A percentile compares a stretch with the other conserved stretches of the same genome.
Conservation (phyloP, 1,140 invertebrate species). For the Nebria ingens region DNA sequence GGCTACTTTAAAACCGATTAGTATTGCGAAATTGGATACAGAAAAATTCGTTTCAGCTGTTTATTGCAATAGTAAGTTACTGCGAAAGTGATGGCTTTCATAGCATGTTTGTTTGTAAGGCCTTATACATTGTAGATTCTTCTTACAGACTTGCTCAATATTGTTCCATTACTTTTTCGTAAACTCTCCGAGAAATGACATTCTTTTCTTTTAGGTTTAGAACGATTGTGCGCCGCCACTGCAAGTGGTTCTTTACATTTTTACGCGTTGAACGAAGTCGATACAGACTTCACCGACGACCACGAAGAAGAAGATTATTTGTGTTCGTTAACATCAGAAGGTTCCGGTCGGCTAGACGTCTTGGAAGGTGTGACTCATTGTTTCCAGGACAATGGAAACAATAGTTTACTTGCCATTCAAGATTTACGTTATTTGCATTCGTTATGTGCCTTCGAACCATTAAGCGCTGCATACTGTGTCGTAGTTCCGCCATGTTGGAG, state of each 20-base stretch:
- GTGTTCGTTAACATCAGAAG: conserved; percentile 22
- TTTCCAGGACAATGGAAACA: background rate
- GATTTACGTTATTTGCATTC: conserved; percentile 49
- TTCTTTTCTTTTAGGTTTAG: conserved; percentile 57
- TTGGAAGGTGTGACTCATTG: conserved; percentile 7
- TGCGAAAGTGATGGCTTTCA: too few species aligned
- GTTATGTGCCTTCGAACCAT: conserved; percentile 51
- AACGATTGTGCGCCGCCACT: conserved; percentile 73
- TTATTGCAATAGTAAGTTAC: conserved; percentile 58
- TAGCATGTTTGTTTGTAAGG: too few species aligned
- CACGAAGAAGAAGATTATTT: conserved; percentile 49
- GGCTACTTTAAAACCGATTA: conserved; percentile 48
- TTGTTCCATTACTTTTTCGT: too few species aligned
- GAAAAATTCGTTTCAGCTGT: conserved; percentile 61
- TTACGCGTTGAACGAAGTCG: conserved; percentile 60
- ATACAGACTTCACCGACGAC: conserved; percentile 57
- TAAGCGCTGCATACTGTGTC: conserved; percentile 59
- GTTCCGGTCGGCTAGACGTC: conserved; percentile 16
- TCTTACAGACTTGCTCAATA: too few species aligned
- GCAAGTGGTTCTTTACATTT: conserved; percentile 70
- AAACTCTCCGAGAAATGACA: too few species aligned
- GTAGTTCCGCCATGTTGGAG: conserved; percentile 89
- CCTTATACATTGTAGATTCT: too few species aligned
- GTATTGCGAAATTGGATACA: conserved; percentile 51
- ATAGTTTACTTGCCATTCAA: conserved; percentile 31